Percentiles rank a stretch among this genome's conserved stretches.
These are phyloP conservation scores for Tuberolachnus salignus DNA, from an alignment of 2,888 invertebrate genomes.

Conservation along the genomic window DNA sequence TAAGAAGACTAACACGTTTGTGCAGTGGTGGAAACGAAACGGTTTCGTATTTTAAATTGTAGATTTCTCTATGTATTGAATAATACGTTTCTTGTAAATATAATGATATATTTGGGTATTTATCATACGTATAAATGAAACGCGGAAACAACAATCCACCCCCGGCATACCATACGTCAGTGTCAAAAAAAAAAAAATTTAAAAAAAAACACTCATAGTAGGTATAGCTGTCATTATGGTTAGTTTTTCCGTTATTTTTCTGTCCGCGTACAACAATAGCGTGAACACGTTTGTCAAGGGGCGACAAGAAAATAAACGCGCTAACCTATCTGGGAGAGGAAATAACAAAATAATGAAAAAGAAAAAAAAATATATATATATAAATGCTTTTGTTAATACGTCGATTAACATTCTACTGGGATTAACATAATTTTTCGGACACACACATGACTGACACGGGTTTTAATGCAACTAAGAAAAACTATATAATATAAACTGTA, in stretches of 20 bases:
- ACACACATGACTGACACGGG: constrained; percentile 55
- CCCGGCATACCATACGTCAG: neutral
- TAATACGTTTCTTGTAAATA: too few relatives aligned
- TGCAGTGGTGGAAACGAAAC: neutral
- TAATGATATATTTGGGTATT: too few relatives aligned
- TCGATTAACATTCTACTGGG: constrained; percentile 52
- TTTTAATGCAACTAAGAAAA: constrained; percentile 34
- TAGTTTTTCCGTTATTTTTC: constrained; percentile 53
- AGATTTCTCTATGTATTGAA: too few relatives aligned
- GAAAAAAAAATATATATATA: too few relatives aligned
- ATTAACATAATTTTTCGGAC: constrained; percentile 56
- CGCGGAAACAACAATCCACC: neutral
- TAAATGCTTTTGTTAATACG: constrained; percentile 55
- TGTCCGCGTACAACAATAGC: constrained; percentile 26
- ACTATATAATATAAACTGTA: constrained; percentile 34
- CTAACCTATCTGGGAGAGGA: constrained; percentile 36
- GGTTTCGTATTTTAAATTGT: too few relatives aligned
- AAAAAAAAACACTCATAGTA: constrained; percentile 10
- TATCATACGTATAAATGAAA: too few relatives aligned
- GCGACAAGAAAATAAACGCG: constrained; percentile 30
- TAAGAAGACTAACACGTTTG: too few relatives aligned
- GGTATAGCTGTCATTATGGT: constrained; percentile 13
- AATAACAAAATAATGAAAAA: constrained; percentile 36
- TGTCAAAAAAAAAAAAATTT: neutral
- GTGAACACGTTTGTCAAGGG: constrained; percentile 50